Percentiles rank a stretch among this genome's conserved stretches.
phyloP scores from a whole-genome alignment of 1,140 invertebrate species.

The Dendrolimus punctatus region DNA sequence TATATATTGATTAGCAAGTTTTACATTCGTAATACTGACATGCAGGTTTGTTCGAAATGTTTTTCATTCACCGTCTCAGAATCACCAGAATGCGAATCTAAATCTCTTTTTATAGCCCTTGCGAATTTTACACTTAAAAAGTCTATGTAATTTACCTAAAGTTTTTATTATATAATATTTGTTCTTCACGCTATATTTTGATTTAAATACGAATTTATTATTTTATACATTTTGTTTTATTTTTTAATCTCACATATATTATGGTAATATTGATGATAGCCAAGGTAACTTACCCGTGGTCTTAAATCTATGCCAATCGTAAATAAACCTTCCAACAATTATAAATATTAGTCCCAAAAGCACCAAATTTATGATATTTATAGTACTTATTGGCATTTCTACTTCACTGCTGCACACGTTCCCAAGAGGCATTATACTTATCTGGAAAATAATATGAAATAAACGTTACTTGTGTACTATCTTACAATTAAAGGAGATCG shows the following conservation, averaged over 20 bases:
- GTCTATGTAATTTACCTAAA: no score
- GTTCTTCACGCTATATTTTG: no score
- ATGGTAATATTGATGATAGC: conserved; percentile 72
- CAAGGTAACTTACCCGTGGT: conserved; percentile 85
- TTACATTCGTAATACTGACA: no score
- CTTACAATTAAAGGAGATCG: not conserved
- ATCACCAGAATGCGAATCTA: no score
- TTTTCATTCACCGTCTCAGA: no score
- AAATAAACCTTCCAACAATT: conserved; percentile 81
- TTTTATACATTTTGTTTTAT: not conserved
- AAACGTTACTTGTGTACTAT: conserved; percentile 2
- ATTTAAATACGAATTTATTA: no score
- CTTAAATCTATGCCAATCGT: conserved; percentile 87
- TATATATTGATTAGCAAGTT: no score
- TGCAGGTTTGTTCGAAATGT: no score
- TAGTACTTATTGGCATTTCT: conserved; percentile 70
- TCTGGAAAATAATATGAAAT: conserved; percentile 69
- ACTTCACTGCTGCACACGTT: conserved; percentile 76
- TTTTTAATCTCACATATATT: not conserved
- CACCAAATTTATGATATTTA: conserved; percentile 82
- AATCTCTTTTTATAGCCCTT: no score
- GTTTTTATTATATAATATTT: no score
- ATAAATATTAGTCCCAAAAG: conserved; percentile 79
- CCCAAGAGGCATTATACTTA: conserved; percentile 77
- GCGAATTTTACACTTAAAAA: no score